Percentiles rank a stretch among this genome's conserved stretches.
Conservation (phyloP, 2,797 vertebrate genomes). For the Chelonia mydas region DNA sequence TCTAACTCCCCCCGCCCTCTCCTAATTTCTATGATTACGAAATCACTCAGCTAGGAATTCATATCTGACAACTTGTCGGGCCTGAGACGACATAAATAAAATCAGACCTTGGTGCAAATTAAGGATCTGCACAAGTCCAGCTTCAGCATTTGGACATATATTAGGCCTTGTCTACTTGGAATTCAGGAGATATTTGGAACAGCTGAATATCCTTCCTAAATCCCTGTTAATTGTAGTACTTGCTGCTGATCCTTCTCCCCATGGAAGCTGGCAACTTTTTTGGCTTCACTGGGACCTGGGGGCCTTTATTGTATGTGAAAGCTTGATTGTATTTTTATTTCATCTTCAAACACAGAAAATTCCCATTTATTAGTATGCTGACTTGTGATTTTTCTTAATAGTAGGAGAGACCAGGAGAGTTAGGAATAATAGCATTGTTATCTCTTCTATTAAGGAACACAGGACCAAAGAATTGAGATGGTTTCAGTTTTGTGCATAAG, state of each 20-base stretch:
- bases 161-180: neutral
- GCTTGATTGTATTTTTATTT: neutral
- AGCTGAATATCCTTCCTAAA: conserved; percentile 61
- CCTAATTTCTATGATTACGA: neutral
- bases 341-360: conserved; percentile 12
- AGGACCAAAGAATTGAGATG: neutral
- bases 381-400: neutral
- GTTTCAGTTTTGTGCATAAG: neutral
- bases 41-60: neutral
- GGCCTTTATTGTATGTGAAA: neutral
- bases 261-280: conserved; percentile 39
- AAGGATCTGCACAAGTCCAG: neutral
- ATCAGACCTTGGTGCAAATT: neutral
- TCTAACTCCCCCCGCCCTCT: neutral
- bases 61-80: neutral
- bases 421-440: neutral
- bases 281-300: conserved; percentile 33
- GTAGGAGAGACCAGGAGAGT: neutral
- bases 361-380: neutral
- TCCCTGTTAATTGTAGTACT: conserved; percentile 17
- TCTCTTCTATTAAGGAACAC: neutral
- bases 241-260: conserved; percentile 12
- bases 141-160: neutral
- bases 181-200: neutral
- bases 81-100: neutral